These are phyloP conservation scores for Marisa cornuarietis DNA, from an alignment of 1,140 invertebrate genomes.

Conservation along the genomic window DNA sequence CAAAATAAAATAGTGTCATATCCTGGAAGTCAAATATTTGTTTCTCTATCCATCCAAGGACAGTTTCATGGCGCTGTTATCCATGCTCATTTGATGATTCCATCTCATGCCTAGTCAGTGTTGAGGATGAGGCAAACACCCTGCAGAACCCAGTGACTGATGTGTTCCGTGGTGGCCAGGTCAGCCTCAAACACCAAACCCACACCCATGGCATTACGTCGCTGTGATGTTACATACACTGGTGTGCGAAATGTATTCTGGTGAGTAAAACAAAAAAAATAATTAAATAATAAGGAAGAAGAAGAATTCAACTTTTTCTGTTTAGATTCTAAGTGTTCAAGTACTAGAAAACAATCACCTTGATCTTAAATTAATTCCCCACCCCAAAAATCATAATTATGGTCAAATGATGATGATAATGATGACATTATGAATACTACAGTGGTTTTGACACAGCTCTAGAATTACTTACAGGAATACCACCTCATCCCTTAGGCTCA, in stretches of 20 bases:
- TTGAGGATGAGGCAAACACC: conserved; percentile 88
- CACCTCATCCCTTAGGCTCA: too few species aligned
- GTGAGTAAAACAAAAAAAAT: conserved; percentile 34
- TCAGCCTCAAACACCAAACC: conserved; percentile 90
- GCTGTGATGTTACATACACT: conserved; percentile 85
- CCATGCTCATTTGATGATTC: too few species aligned
- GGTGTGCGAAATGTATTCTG: conserved; percentile 86
- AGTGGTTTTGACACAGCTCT: too few species aligned
- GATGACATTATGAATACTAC: neutral
- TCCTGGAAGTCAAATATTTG: too few species aligned
- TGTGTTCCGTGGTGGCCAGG: conserved; percentile 80
- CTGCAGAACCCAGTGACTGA: conserved; percentile 87
- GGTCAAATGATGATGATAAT: neutral
- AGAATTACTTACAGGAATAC: too few species aligned
- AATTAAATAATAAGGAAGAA: neutral
- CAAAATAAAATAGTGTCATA: too few species aligned
- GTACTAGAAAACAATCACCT: too few species aligned
- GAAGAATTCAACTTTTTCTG: neutral
- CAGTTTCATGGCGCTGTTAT: too few species aligned
- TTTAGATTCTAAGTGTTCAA: neutral
- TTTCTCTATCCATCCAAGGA: too few species aligned
- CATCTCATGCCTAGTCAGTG: conserved; percentile 69
- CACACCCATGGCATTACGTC: conserved; percentile 88
- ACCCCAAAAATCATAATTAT: neutral
- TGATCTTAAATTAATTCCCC: too few species aligned